A percentile compares a stretch with the other conserved stretches of the same genome.
Conservation (phyloP, 2,797 vertebrate genomes). For the Xiphophorus birchmanni region DNA sequence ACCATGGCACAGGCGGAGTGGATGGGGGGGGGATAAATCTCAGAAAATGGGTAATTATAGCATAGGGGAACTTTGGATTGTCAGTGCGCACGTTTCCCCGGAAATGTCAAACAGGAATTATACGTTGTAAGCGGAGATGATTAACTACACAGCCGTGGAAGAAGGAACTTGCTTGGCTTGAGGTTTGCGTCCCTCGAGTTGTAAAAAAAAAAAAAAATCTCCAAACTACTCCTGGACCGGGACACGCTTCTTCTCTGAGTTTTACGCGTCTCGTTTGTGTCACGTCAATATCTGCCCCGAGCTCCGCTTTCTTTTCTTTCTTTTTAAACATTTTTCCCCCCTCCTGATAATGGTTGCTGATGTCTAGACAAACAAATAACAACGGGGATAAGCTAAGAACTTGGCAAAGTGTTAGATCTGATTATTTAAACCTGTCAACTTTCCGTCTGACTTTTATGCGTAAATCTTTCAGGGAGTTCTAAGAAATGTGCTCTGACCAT, state of each 20-base stretch:
- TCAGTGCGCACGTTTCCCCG: slow-evolving; percentile 65
- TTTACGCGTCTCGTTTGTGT: slow-evolving; percentile 54
- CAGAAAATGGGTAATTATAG: slow-evolving; percentile 70
- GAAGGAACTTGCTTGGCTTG: slow-evolving; percentile 10
- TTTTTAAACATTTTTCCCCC: accelerated
- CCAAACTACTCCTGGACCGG: slow-evolving; percentile 35
- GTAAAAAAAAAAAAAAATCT: slow-evolving; percentile 9
- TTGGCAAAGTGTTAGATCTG: slow-evolving; percentile 47
- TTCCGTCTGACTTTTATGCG: slow-evolving; percentile 48
- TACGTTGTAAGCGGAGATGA: slow-evolving; percentile 69
- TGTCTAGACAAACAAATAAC: slow-evolving; percentile 72
- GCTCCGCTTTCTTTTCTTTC: slow-evolving; percentile 1
- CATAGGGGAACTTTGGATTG: slow-evolving; percentile 49
- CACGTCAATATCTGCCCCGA: slow-evolving; percentile 46
- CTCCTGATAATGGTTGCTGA: slow-evolving; percentile 40
- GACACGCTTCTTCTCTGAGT: slow-evolving; percentile 21
- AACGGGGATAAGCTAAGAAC: slow-evolving; percentile 49
- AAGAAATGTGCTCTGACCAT: slow-evolving; percentile 48
- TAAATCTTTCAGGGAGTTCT: slow-evolving; percentile 58
- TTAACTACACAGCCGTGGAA: slow-evolving; percentile 57
- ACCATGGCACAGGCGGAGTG: slow-evolving; percentile 28
- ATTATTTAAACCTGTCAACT: slow-evolving; percentile 69
- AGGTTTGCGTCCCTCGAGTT: slow-evolving; percentile 51
- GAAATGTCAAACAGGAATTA: slow-evolving; percentile 76
- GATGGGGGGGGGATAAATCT: not conserved